Percentiles rank a stretch among this genome's conserved stretches.
These are phyloP conservation scores for Megaceryle alcyon DNA, from an alignment of 2,797 vertebrate species.

Conservation along the genomic window DNA sequence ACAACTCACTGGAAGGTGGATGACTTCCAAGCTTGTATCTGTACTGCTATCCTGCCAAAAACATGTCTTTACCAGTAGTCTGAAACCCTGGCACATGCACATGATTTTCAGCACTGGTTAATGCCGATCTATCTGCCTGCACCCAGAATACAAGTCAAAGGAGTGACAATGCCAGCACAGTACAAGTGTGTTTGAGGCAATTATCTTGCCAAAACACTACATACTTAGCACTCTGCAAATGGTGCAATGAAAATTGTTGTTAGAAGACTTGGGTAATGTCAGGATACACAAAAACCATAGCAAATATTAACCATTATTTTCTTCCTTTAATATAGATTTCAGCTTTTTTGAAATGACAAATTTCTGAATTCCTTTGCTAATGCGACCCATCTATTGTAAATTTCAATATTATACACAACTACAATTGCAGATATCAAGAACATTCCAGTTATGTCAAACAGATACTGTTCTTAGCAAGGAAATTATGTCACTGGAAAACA, in stretches of 20 bases:
- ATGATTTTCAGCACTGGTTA: conserved; percentile 11
- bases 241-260: not conserved
- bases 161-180: not conserved
- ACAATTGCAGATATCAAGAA: not conserved
- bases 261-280: not conserved
- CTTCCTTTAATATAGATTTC: not conserved
- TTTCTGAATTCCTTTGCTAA: not conserved
- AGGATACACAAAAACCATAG: not conserved
- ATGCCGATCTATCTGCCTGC: conserved; percentile 10
- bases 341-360: not conserved
- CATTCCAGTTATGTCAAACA: not conserved
- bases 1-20: not conserved
- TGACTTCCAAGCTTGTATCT: not conserved
- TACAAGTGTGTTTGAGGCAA: not conserved
- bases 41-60: not conserved
- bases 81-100: not conserved
- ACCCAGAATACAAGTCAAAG: not conserved
- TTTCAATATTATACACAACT: not conserved
- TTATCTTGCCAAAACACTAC: not conserved
- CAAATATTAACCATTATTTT: not conserved
- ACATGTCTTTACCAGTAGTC: not conserved
- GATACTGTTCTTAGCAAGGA: not conserved
- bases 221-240: conserved; percentile 3
- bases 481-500: conserved; percentile 17
- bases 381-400: not conserved